Evolutionary conservation across 2,888 invertebrate genomes (phyloP).

Genomic region (Auanema sp.): DNA sequence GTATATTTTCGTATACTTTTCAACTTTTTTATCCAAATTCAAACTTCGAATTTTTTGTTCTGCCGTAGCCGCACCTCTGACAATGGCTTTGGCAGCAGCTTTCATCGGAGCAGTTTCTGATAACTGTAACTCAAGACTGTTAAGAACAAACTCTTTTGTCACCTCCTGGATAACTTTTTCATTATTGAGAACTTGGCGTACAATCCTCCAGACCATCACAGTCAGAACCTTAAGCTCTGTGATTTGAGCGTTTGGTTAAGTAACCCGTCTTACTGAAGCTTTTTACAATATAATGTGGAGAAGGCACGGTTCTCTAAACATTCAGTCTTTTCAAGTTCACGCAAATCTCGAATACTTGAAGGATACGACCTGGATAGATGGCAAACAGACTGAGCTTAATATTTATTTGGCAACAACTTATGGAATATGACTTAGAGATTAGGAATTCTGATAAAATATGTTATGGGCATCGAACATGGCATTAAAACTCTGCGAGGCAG

Average conservation of each 20-base stretch:
- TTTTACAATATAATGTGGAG: no score
- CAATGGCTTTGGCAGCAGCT: constrained; percentile 36
- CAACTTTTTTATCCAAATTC: constrained; percentile 26
- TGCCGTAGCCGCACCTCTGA: constrained; percentile 34
- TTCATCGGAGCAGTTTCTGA: constrained; percentile 40
- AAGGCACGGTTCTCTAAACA: no score
- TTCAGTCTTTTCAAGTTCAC: no score
- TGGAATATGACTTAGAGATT: no score
- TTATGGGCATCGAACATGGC: not conserved
- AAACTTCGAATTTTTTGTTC: constrained; percentile 33
- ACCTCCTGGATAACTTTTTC: constrained; percentile 40
- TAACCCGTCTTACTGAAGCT: no score
- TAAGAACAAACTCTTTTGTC: constrained; percentile 4
- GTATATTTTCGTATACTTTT: constrained; percentile 30
- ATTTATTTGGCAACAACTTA: no score
- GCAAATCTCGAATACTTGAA: no score
- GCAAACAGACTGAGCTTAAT: no score
- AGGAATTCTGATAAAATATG: no score
- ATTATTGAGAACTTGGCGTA: constrained; percentile 39
- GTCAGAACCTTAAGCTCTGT: no score
- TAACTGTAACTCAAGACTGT: constrained; percentile 23
- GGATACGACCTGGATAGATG: no score
- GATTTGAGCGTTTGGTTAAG: no score
- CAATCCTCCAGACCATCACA: constrained; percentile 32
- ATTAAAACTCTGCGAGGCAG: not conserved